Evolutionary conservation across 2,797 vertebrate genomes (phyloP), one percentile per base, ranked within the genome.

Genomic region (Sebastes taczanowskii): DNA sequence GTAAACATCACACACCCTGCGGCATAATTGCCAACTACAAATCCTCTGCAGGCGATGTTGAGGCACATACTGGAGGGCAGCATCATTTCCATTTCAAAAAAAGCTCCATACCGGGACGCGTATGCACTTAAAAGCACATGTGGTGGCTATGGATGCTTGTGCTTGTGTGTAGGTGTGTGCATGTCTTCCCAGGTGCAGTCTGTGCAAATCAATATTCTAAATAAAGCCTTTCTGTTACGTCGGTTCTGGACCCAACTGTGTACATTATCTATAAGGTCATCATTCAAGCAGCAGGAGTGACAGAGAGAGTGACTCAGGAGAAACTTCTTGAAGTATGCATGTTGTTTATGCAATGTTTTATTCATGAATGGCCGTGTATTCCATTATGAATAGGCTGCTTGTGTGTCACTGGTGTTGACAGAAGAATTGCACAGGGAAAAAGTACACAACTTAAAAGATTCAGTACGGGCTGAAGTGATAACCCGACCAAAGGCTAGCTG

Each of bases 61-160:
- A 89, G 32, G 80, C 81, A 76, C 65, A 78, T 74, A 70, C 63
- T 67, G 67, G 27, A 84, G 71, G 20, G 52, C 72, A 74, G 58
- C 42, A 8, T 78, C 62, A 92, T 95, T 95, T 95, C 85, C 90
- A 95, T 94, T 92, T 95, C 85, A 91, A 16, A 42, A 91, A 93
- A 84, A 86, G 74, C 80, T 71, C 69, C 72, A 59, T 77, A n/a
- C 78, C 65, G 78, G 61, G 42, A 35, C 10, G 9, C 18, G 4
- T 68, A 60, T 63, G 35, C 73, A 66, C 75, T 68, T 63, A 25
- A 60, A 74, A 74, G 74, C 63, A 30, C 56, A 20, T 56, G 71
- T 76, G 64, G 71, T 71, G 35, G 11, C 13, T 62, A 2, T 10
- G 55, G 66, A 29, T 75, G 64, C 25, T 14, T 14, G 29, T 59